Base-by-base conservation (phyloP, 2,113 vertebrate species). In the Megatriorchis doriae region DNA sequence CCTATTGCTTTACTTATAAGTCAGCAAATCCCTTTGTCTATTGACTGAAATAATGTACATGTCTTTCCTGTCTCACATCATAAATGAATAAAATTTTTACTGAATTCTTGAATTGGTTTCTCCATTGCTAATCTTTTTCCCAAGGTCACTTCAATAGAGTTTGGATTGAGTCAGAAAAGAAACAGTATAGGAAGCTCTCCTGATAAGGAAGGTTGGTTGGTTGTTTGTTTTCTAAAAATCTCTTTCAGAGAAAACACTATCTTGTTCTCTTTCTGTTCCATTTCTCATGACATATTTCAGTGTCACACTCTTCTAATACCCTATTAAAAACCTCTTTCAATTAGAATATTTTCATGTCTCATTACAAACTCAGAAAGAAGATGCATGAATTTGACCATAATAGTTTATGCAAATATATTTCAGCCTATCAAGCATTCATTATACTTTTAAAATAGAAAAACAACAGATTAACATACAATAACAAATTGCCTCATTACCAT, bases 371-470 rank as follows among this genome's bases (percentile, higher is more conserved):
- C 68, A 36, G 42, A 61, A 93, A 93, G 58, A 83, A 94, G 32
- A 94, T 71, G 15, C 65, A 47, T 52, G 61, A 91, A 93, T 94
- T 63, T 86, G 50, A 94, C 77, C 42, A 3, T 61, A 83, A 80
- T 31, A 88, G 80, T 83, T 94, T 66, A 94, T 91, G 86, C 58
- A 86, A 94, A 92, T 88, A 5, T 45, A 91, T 66, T 83, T 86
- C 88, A 88, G 86, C 38, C 47, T 50, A 86, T 79, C 38, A 72
- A 75, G 36, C 10, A 52, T 40, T 83, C 75, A 90, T 94, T 86
- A 94, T 73, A 90, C 40, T 92, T 93, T 77, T 38, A 88, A 94
- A 96, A 92, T 26, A 66, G 72, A 63, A 83, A 83, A 94, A 78
- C 32, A 77, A 79, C 27, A 84, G 23, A 80, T 90, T 72, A 86